phyloP scores from a whole-genome alignment of 2,113 vertebrate species.

The Ammodramus savannarum region DNA sequence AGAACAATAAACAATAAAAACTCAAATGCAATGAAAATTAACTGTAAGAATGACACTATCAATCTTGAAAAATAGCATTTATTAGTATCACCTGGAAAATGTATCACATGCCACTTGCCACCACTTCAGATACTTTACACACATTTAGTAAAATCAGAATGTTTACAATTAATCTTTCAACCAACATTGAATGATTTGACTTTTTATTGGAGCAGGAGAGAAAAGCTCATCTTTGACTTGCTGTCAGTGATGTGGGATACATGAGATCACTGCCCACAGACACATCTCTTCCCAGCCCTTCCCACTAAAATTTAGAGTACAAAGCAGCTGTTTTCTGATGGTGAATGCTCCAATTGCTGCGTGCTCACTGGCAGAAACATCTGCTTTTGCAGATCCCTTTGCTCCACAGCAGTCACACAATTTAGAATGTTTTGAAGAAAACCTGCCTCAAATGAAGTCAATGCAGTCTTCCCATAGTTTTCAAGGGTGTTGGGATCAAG shows the following conservation, averaged over 20 bases:
- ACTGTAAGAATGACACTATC: not conserved
- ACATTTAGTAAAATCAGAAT: not conserved
- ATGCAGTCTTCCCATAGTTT: not conserved
- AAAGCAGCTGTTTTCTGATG: not conserved
- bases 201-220: not conserved
- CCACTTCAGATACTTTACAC: not conserved
- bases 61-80: not conserved
- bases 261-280: not conserved
- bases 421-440: not conserved
- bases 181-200: not conserved
- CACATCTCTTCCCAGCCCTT: not conserved
- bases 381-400: not conserved
- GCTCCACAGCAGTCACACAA: not conserved
- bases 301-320: not conserved
- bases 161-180: not conserved
- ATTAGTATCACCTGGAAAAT: slow-evolving; percentile 1
- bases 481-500: not conserved
- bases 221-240: not conserved
- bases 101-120: not conserved
- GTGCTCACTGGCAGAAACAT: fast-evolving
- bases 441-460: not conserved
- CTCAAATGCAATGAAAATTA: not conserved
- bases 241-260: not conserved
- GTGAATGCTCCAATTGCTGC: not conserved
- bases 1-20: not conserved